A percentile compares a stretch with the other conserved stretches of the same genome.
Conservation (phyloP, 1,140 invertebrate species). For the Ceratosolen fusciceps region DNA sequence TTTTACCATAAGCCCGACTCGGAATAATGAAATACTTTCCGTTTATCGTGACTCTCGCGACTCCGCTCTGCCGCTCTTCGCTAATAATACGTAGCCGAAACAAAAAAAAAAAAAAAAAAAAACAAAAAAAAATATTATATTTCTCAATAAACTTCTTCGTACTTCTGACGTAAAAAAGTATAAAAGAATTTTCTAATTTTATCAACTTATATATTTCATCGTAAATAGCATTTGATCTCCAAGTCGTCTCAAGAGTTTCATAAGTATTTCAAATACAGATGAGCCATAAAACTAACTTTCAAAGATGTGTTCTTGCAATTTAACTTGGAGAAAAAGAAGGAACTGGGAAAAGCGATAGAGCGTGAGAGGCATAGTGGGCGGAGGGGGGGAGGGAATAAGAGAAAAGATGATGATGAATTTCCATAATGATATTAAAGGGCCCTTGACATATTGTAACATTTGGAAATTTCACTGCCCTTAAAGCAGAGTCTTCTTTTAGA, state of each 20-base stretch:
- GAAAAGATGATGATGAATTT: too few species aligned
- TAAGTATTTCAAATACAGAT: not conserved
- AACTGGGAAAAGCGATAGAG: too few species aligned
- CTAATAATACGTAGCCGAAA: too few species aligned
- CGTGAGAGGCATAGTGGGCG: too few species aligned
- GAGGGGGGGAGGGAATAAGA: too few species aligned
- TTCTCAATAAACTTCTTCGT: not conserved
- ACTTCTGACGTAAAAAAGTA: not conserved
- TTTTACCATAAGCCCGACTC: too few species aligned
- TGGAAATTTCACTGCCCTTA: slow-evolving; percentile 15
- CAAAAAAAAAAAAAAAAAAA: too few species aligned
- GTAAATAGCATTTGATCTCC: not conserved
- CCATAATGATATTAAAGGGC: not conserved
- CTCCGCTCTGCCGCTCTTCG: too few species aligned
- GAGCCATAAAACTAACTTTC: not conserved
- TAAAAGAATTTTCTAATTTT: slow-evolving; percentile 7
- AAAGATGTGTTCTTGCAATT: slow-evolving; percentile 1
- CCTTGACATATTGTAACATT: not conserved
- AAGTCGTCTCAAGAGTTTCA: not conserved
- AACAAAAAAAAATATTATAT: not conserved
- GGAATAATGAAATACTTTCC: too few species aligned
- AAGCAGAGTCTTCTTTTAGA: slow-evolving; percentile 40
- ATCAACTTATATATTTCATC: not conserved
- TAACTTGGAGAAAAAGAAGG: not conserved
- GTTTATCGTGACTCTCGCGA: too few species aligned